Percentiles rank a stretch among this genome's conserved stretches.
Evolutionary conservation across 2,888 invertebrate genomes (phyloP).

Genomic region (Hydraecia micacea): DNA sequence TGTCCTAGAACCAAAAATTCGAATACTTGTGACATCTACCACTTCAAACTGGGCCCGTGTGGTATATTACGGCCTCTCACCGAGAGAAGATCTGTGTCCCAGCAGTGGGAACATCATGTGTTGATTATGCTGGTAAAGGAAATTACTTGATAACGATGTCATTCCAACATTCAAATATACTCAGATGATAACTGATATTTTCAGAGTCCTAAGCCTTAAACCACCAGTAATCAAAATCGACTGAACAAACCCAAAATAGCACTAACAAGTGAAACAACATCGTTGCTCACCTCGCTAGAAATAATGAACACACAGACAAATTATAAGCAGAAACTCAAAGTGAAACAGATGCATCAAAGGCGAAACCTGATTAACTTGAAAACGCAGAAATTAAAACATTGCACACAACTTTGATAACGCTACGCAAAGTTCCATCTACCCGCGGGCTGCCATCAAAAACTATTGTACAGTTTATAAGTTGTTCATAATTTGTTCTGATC

Average conservation of each 20-base stretch:
- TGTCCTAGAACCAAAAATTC: no score
- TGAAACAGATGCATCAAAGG: conserved; percentile 15
- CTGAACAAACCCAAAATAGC: conserved; percentile 5
- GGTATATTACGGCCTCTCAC: background rate
- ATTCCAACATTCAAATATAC: background rate
- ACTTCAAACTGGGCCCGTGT: background rate
- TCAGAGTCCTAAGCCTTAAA: background rate
- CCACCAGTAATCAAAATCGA: background rate
- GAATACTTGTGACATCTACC: background rate
- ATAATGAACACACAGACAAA: conserved; percentile 30
- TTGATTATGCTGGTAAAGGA: background rate
- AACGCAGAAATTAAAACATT: conserved; percentile 39
- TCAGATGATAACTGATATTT: background rate
- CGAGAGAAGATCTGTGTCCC: background rate
- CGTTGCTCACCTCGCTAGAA: conserved; percentile 1
- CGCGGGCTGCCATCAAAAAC: conserved; percentile 61
- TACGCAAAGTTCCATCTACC: conserved; percentile 34
- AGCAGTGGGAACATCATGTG: background rate
- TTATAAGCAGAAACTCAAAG: conserved; percentile 9
- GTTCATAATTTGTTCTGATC: conserved; percentile 61
- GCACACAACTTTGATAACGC: conserved; percentile 39
- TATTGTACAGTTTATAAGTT: conserved; percentile 62
- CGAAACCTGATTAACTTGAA: conserved; percentile 28
- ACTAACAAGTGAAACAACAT: conserved; percentile 12
- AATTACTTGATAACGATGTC: background rate